phyloP scores from a whole-genome alignment of 2,797 vertebrate genomes.

The Salarias fasciatus region DNA sequence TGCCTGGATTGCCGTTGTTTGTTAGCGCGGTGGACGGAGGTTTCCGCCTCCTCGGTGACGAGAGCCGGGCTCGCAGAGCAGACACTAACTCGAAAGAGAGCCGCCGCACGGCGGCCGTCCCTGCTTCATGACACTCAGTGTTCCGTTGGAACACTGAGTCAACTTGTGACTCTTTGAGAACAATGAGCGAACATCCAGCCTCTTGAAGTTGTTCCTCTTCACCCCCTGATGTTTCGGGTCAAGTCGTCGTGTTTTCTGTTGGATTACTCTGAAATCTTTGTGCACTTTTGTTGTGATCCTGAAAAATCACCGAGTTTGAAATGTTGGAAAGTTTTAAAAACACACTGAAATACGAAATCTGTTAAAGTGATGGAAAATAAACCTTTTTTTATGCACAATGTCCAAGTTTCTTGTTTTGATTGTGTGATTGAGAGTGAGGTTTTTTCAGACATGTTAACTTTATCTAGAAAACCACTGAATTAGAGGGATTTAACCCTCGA shows the following conservation, averaged over 20 bases:
- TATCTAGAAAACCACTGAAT: too few species aligned
- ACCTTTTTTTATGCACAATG: constrained; percentile 16
- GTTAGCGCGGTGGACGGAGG: constrained; percentile 80
- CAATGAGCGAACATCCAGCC: constrained; percentile 49
- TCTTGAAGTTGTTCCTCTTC: constrained; percentile 34
- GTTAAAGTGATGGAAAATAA: constrained; percentile 57
- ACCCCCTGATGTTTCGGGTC: constrained; percentile 40
- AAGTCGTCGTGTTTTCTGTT: constrained; percentile 35
- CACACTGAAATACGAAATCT: too few species aligned
- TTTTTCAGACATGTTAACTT: too few species aligned
- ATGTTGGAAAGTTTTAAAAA: not conserved
- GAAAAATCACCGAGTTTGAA: constrained; percentile 2
- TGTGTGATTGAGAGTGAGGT: not conserved
- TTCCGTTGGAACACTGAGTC: constrained; percentile 70
- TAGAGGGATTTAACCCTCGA: too few species aligned
- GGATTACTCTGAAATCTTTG: constrained; percentile 35
- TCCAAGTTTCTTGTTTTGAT: not conserved
- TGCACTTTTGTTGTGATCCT: constrained; percentile 37
- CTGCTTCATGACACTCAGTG: constrained; percentile 61
- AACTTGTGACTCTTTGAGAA: too few species aligned
- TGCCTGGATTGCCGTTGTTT: constrained; percentile 81
- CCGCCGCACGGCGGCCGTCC: constrained; percentile 62
- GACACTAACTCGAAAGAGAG: constrained; percentile 69
- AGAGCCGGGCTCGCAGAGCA: constrained; percentile 77
- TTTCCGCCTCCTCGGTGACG: constrained; percentile 80